Evolutionary conservation across 2,113 vertebrate genomes (phyloP), one percentile per base, ranked within the genome.

Genomic region (Pituophis catenifer): DNA sequence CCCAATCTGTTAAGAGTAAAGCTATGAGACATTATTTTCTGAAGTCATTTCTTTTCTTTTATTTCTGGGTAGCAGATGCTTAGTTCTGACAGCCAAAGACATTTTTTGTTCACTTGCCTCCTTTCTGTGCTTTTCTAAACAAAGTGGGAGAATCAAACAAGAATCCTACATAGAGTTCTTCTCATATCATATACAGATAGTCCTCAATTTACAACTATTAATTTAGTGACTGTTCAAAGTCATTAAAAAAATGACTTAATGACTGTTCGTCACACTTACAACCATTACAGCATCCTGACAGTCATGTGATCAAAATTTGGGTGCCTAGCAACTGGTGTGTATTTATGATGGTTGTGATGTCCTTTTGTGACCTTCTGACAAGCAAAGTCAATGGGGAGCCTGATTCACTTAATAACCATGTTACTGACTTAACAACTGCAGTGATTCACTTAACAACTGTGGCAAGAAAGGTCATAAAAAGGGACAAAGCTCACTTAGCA

Each of bases 1-100:
- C 95, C 50, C 94, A 96, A 93, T 97, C 96, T 97, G 94, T 94
- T 95, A 97, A 26, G 94, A 96, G 96, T 96, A 96, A 97, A 97
- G 94, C 92, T 62, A 13, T 91, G 89, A 92, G 92, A 12, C 62
- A 26, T 95, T 93, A 89, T 96, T 52, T 95, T 95, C 90, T 96
- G 92, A 92, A 93, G 57, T 94, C 93, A 94, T 96, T 94, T 91
- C 1, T 50, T 91, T 96, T 94, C 55, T 92, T 94, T 90, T 95
- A 93, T 94, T 54, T 48, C 92, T 48, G 54, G 90, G n/a, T 1
- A 89, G n/a, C 94, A 94, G 94, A 93, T 94, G 50, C 10, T 62
- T 90, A 90, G 86, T 57, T 33, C 2, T 91, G 90, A 92, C 93
- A 95, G 95, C 8, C 50, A 70, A 23, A 23, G 0, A 0, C 58